These are phyloP conservation scores for Morus bassanus DNA, from an alignment of 2,797 vertebrate genomes.

Conservation along the genomic window DNA sequence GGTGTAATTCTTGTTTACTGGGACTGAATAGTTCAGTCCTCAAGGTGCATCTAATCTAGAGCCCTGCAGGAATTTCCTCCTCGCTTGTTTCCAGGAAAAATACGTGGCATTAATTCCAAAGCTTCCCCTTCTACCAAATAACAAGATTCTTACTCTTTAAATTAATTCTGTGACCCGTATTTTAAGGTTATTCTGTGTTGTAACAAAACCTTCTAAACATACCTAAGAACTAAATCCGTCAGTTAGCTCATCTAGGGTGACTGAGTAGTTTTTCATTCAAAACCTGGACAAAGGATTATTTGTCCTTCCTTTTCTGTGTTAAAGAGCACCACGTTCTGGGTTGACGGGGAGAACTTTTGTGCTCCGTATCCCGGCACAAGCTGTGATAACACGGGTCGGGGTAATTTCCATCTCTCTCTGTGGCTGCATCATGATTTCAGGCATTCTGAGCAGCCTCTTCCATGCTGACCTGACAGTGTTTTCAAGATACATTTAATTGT, in stretches of 20 bases:
- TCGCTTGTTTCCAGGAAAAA: not conserved
- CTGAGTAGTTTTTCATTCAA: no score
- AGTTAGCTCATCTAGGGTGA: no score
- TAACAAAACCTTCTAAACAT: no score
- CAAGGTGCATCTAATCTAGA: not conserved
- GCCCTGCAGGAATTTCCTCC: not conserved
- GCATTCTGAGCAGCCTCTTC: not conserved
- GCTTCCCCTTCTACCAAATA: not conserved
- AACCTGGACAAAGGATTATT: no score
- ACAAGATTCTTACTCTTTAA: not conserved
- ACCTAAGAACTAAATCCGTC: no score
- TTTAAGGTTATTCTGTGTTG: no score
- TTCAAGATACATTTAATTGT: not conserved
- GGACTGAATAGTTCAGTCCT: not conserved
- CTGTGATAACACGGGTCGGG: not conserved
- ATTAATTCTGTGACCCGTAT: not conserved
- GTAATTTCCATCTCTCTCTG: not conserved
- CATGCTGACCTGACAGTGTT: not conserved
- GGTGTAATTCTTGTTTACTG: not conserved
- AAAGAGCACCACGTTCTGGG: no score
- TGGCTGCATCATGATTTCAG: no score
- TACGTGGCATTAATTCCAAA: not conserved
- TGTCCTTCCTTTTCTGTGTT: no score
- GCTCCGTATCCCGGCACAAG: fast-evolving
- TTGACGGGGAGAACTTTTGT: no score